Evolutionary conservation across 2,888 invertebrate species (phyloP), one percentile per base, ranked within the genome.

Genomic region (Stenoptilia bipunctidactyla): DNA sequence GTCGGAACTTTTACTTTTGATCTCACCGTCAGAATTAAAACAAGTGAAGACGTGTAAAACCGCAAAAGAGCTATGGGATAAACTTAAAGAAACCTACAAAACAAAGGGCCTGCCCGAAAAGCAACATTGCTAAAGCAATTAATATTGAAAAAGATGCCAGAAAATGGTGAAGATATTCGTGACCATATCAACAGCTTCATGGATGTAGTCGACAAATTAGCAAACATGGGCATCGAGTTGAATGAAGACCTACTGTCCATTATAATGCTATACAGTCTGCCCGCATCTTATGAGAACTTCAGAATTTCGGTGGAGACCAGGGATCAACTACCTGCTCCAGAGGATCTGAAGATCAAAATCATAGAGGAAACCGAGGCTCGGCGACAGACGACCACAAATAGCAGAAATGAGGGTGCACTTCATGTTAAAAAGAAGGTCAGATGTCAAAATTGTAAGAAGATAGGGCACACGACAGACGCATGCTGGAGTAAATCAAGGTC

Each of bases 41-140:
- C 52, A 58, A 40, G 42, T 66, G 2, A 55, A 56, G 27, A 44
- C 47, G 13, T 68, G 59, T 41, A 39, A 27, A 8, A 48, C 48
- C 13, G 52, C 67, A 1, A 51, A 50, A 4, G 55, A 58, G 10
- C 47, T 68, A 14, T 75, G 70, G 73, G 12, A 45, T 2, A 69
- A 55, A 42, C 47, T 75, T 13, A 42, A 64, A 37, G 20, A 36
- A 1, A 62, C 61, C 13, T 65, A 62, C 37, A 64, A 45, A 69
- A 66, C n/a, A 53, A 51, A 34, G 67, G 66, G 2, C 66, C 66
- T 1, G 66, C 67, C 1, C 45, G 61, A 27, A 72, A 72, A 42
- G 70, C 68, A 0, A 66, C 60, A 2, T 43, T 73, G 2, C 42
- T 74, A 10, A 73, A 74, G 38, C 50, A 56, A 27, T 44, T 72